A percentile compares a stretch with the other conserved stretches of the same genome.
Conservation (phyloP, 2,888 invertebrate species). For the Periphyllus acericola region DNA sequence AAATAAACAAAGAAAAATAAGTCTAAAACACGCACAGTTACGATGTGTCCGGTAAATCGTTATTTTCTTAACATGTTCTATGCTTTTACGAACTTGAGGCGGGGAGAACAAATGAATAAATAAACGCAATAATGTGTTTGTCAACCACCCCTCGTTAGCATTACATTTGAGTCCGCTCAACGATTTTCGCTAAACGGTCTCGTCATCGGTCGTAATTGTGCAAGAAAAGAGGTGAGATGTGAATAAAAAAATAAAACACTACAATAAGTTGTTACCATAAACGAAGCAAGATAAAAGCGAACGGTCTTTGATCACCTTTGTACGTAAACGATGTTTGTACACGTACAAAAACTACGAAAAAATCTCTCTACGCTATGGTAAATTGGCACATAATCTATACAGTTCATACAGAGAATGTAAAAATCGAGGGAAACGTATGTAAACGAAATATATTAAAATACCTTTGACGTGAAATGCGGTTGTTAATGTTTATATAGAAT, state of each 20-base stretch:
- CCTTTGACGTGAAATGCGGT: conserved; percentile 26
- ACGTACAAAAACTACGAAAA: conserved; percentile 16
- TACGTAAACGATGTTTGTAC: conserved; percentile 49
- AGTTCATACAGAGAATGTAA: conserved; percentile 32
- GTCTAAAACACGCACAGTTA: conserved; percentile 10
- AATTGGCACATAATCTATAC: conserved; percentile 25
- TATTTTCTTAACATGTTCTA: conserved; percentile 14
- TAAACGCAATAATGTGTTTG: background rate
- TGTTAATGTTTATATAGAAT: conserved; percentile 15
- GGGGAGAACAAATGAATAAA: conserved; percentile 1
- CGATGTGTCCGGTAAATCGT: conserved; percentile 7
- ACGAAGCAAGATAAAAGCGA: conserved; percentile 40
- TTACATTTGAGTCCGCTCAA: conserved; percentile 10
- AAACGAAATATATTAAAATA: conserved; percentile 40
- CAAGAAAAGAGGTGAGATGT: conserved; percentile 9
- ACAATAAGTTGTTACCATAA: conserved; percentile 27
- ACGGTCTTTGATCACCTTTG: conserved; percentile 48
- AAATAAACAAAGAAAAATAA: conserved; percentile 23
- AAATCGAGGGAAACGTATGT: conserved; percentile 17
- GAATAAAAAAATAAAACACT: background rate
- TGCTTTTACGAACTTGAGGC: background rate
- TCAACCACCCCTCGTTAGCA: conserved; percentile 6
- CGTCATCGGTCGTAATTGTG: conserved; percentile 17
- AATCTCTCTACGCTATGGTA: conserved; percentile 36
- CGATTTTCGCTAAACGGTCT: conserved; percentile 28